phyloP scores from a whole-genome alignment of 2,797 vertebrate genomes.

The Neopelma chrysocephalum region DNA sequence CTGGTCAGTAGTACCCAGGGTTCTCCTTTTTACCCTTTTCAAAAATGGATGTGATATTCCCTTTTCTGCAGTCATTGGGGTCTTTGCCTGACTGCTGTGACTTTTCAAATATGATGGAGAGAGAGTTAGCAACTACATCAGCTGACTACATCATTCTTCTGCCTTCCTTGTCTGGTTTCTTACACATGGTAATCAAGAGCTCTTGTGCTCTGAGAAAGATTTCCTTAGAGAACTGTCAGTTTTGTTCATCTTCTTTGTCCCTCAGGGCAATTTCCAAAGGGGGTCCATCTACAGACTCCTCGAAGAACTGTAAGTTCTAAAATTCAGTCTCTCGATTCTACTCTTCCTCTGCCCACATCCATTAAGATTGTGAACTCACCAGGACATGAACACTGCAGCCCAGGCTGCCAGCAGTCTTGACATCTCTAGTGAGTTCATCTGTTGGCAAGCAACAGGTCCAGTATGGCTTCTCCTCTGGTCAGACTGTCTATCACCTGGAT shows the following conservation, averaged over 20 bases:
- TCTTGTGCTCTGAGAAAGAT: not conserved
- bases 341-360: not conserved
- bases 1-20: not conserved
- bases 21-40: not conserved
- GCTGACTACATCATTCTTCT: not conserved
- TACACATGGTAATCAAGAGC: not conserved
- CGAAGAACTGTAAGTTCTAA: not conserved
- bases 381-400: not conserved
- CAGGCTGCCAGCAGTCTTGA: not conserved
- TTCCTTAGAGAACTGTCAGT: not conserved
- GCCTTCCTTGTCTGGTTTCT: not conserved
- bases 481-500: not conserved
- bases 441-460: not conserved
- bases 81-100: not conserved
- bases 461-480: not conserved
- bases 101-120: not conserved
- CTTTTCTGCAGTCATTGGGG: not conserved
- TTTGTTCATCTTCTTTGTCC: not conserved
- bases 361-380: not conserved
- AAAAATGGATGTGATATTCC: not conserved
- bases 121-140: not conserved
- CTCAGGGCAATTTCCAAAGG: not conserved
- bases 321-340: not conserved
- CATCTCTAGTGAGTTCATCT: not conserved
- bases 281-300: not conserved